Conservation (phyloP, 2,113 vertebrate genomes). For the Colius striatus region DNA sequence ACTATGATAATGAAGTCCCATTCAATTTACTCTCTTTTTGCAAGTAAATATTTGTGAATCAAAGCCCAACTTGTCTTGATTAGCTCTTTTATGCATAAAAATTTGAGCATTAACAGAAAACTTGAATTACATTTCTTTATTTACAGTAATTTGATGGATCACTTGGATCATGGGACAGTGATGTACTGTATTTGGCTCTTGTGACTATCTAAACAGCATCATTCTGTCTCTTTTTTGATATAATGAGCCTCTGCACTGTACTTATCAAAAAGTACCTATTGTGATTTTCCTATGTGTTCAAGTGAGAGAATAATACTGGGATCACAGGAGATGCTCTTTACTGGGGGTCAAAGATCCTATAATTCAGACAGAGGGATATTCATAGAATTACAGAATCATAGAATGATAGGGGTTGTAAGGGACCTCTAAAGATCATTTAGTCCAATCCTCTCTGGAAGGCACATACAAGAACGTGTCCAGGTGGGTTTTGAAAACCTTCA, state of each 20-base stretch:
- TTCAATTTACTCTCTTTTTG: neutral
- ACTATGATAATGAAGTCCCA: neutral
- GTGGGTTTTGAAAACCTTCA: too few species aligned
- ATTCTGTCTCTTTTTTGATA: neutral
- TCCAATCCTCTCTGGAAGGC: too few species aligned
- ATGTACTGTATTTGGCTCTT: neutral
- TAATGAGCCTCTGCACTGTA: neutral
- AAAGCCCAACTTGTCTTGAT: neutral
- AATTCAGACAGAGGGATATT: neutral
- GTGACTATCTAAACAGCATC: neutral
- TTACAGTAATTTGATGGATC: neutral
- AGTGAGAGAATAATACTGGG: neutral
- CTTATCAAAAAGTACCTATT: neutral
- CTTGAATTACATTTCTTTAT: neutral
- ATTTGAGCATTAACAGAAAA: neutral
- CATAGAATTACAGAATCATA: too few species aligned
- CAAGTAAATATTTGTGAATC: neutral
- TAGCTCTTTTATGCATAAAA: neutral
- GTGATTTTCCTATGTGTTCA: neutral
- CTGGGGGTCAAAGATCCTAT: neutral
- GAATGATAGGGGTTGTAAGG: too few species aligned
- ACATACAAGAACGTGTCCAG: too few species aligned
- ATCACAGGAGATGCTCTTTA: neutral
- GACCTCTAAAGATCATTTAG: too few species aligned
- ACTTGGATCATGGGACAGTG: neutral